A percentile compares a stretch with the other conserved stretches of the same genome.
These are phyloP conservation scores for Dynastes grantii DNA, from an alignment of 2,888 invertebrate genomes.

Conservation along the genomic window DNA sequence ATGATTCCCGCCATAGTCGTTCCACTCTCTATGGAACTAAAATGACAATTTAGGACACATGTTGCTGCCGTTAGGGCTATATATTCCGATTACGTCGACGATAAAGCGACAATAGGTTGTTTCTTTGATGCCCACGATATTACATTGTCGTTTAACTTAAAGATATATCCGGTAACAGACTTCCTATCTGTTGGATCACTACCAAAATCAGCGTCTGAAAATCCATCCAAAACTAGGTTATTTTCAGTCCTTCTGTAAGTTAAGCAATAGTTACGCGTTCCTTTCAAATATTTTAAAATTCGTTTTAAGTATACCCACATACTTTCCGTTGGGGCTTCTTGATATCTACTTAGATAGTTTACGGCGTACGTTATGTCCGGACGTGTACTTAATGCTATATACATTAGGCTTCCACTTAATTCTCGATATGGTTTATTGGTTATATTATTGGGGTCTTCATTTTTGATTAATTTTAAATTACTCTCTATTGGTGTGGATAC, in stretches of 20 bases:
- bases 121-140: too few relatives aligned
- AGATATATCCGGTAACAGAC: too few relatives aligned
- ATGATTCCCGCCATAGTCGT: too few relatives aligned
- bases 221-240: too few relatives aligned
- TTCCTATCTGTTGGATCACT: too few relatives aligned
- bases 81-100: neutral
- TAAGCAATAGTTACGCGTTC: neutral
- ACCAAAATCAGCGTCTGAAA: too few relatives aligned
- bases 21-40: too few relatives aligned
- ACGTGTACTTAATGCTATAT: conserved; percentile 28
- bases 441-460: neutral
- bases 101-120: neutral
- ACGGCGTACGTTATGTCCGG: conserved; percentile 41
- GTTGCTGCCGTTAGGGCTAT: neutral
- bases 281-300: conserved; percentile 53
- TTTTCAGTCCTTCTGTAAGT: too few relatives aligned
- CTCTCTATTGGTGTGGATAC: neutral
- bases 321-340: conserved; percentile 51
- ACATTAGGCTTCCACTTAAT: conserved; percentile 55
- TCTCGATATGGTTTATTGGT: conserved; percentile 51
- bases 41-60: neutral
- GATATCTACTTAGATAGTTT: conserved; percentile 43
- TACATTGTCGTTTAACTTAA: too few relatives aligned
- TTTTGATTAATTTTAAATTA: neutral
- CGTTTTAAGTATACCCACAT: conserved; percentile 50